phyloP scores from a whole-genome alignment of 2,888 invertebrate species.

The Drosophila cracens region DNA sequence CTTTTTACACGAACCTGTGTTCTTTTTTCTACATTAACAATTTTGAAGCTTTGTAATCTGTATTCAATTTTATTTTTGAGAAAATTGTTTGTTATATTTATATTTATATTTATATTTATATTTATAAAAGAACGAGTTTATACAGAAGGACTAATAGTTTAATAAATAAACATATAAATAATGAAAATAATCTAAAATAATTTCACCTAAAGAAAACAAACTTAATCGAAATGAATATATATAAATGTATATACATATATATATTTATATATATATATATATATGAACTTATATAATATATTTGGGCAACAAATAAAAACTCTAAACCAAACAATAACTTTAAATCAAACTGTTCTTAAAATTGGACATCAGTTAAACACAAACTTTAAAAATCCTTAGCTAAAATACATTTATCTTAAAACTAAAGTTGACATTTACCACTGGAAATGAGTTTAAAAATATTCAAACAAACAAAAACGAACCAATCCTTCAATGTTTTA shows the following conservation, averaged over 20 bases:
- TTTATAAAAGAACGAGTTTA: not conserved
- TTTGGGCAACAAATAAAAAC: not conserved
- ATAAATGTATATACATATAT: not conserved
- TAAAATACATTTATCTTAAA: slow-evolving; percentile 1
- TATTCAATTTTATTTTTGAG: slow-evolving; percentile 31
- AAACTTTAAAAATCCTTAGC: slow-evolving; percentile 7
- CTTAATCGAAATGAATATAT: slow-evolving; percentile 6
- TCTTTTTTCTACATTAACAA: slow-evolving; percentile 42
- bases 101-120: slow-evolving; percentile 8
- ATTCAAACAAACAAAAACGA: slow-evolving; percentile 40
- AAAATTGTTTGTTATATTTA: slow-evolving; percentile 3
- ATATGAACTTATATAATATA: slow-evolving; percentile 7
- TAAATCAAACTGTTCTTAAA: slow-evolving; percentile 6
- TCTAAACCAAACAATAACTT: slow-evolving; percentile 1
- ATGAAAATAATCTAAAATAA: slow-evolving; percentile 4
- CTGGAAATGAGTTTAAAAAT: slow-evolving; percentile 14
- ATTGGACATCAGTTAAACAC: slow-evolving; percentile 4
- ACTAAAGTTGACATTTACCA: slow-evolving; percentile 9
- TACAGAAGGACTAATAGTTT: slow-evolving; percentile 2
- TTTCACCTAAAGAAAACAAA: not conserved
- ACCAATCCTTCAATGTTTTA: slow-evolving; percentile 69
- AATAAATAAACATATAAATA: slow-evolving; percentile 1
- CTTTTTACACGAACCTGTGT: slow-evolving; percentile 74
- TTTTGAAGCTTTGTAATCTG: slow-evolving; percentile 39
- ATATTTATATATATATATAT: not conserved